Evolutionary conservation across 2,113 vertebrate genomes (phyloP), one percentile per base, ranked within the genome.

Genomic region (Psittacula cyanocephala): DNA sequence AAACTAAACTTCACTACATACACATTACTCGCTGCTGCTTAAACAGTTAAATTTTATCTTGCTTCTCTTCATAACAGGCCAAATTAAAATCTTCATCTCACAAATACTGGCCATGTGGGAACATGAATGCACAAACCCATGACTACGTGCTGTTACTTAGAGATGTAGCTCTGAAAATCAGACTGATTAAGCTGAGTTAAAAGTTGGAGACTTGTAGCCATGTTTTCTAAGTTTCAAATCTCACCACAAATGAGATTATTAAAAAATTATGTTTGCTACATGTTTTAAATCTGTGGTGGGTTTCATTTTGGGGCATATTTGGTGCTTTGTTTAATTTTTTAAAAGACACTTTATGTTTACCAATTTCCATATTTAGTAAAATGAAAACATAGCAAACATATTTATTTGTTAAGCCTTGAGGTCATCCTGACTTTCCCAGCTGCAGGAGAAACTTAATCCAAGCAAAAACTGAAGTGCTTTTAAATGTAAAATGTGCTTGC

Each of bases 391-490:
- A 72, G 78, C 49, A 92, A 95, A 94, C 41, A 60, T 71, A 90
- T 93, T 91, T 93, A 92, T 95, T 94, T 55, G 29, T 75, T 95
- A 92, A 95, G 86, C 93, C 95, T 95, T 86, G 78, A 95, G 96
- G 95, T 97, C 92, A 93, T 91, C 72, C 53, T 93, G 93, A 95
- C 91, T 97, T 97, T 95, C 93, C 95, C 88, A 89, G 81, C 81
- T 95, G 93, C 91, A 96, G 84, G 68, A 86, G 94, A 81, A 96
- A 92, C 69, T 93, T 95, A 95, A 96, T 94, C 86, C 92, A 97
- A 95, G 95, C 94, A 97, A 96, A 97, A 95, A 74, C 89, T 95
- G 80, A 95, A 96, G 78, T 95, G 93, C 93, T 97, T 97, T 96
- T 97, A 96, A 97, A 97, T 95, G 91, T 91, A 94, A 97, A 97